Evolutionary conservation across 2,797 vertebrate species (phyloP), one percentile per base, ranked within the genome.

Genomic region (Sebastes oblongus): DNA sequence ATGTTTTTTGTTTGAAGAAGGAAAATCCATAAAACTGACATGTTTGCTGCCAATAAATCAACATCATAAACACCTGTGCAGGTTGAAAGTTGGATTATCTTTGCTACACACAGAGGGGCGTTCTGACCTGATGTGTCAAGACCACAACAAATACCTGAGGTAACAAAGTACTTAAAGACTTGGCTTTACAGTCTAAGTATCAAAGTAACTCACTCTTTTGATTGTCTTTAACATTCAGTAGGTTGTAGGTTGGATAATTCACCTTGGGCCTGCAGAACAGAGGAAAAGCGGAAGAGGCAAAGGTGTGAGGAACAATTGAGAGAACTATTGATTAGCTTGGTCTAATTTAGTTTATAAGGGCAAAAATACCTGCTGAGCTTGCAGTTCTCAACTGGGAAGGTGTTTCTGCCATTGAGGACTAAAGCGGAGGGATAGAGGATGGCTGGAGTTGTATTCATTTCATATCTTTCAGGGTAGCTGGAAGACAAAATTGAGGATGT

Each of bases 341-440:
- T 80, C 76, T 42, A 12, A 73, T 74, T 83, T 68, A 55, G 32
- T 78, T 86, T 59, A 52, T 6, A 79, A 36, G 25, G 29, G 3
- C 8, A 34, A 71, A 78, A 77, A 65, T 92, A 95, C 96, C 95
- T 94, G 94, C 84, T 91, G 66, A 90, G 78, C 74, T 91, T 94
- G 88, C 81, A 91, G 80, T 74, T 88, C 42, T 93, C 90, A 4
- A 83, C 81, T 3, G 91, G 81, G 61, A 94, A 85, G 32, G 70
- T 71, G 75, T 88, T 91, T 83, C 88, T 93, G 69, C 89, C 93
- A 27, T 83, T 91, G 42, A 93, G 84, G 59, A 91, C 86, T 14
- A 93, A 85, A 66, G 83, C 30, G 54, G 93, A 76, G n/a, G 94
- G 91, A 39, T 93, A 81, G 18, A 93, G 70, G 62, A 93, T 18